Evolutionary conservation across 2,113 vertebrate genomes (phyloP).

Genomic region (Salvator merianae): DNA sequence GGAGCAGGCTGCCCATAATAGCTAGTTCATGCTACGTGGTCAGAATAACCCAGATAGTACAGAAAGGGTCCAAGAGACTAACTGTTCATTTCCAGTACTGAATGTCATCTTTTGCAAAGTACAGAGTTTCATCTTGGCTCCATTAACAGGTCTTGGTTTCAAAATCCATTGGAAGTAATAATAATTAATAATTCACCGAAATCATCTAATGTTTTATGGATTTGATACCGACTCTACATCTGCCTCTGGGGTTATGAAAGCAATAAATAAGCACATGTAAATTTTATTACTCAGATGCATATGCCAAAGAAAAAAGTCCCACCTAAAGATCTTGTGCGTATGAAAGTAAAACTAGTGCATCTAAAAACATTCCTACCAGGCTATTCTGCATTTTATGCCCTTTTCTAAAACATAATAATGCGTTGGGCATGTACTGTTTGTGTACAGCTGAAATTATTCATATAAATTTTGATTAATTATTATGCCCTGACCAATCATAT

Average conservation of each 20-base stretch:
- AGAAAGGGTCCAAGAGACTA: no score
- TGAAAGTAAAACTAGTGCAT: background rate
- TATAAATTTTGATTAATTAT: constrained; percentile 14
- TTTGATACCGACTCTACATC: constrained; percentile 32
- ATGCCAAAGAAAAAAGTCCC: constrained; percentile 9
- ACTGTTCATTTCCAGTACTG: constrained; percentile 4
- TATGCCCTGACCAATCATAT: constrained; percentile 20
- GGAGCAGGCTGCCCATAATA: no score
- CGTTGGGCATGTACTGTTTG: background rate
- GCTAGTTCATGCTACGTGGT: no score
- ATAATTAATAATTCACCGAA: constrained; percentile 49
- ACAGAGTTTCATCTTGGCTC: background rate
- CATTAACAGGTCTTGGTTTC: constrained; percentile 11
- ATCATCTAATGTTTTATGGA: constrained; percentile 38
- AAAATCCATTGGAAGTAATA: constrained; percentile 37
- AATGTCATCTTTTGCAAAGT: constrained; percentile 8
- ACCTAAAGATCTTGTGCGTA: constrained; percentile 28
- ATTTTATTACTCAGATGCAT: constrained; percentile 22
- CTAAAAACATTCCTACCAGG: background rate
- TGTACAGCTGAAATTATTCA: background rate
- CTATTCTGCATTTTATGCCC: constrained; percentile 1
- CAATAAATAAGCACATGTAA: constrained; percentile 38
- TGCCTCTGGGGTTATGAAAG: constrained; percentile 48
- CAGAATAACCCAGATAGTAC: no score
- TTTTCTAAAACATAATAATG: background rate